Evolutionary conservation across 2,797 vertebrate genomes (phyloP).

Genomic region (Danionella dracula): DNA sequence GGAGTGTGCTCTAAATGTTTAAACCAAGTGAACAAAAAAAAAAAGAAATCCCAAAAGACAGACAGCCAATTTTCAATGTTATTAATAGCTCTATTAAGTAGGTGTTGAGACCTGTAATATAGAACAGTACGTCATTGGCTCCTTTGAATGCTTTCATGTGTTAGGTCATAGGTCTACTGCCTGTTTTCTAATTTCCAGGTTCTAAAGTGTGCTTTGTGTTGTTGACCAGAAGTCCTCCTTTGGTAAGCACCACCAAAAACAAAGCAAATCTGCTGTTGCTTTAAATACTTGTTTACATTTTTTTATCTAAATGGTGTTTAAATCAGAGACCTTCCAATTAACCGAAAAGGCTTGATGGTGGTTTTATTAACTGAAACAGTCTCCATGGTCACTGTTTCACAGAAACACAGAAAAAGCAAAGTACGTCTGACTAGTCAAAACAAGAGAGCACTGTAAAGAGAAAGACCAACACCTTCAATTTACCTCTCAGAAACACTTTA

Average conservation of each 20-base stretch:
- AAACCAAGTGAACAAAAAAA: not conserved
- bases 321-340: no score
- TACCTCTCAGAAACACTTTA: not conserved
- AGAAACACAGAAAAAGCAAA: not conserved
- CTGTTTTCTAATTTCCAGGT: slow-evolving; percentile 25
- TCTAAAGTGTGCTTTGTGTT: slow-evolving; percentile 5
- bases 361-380: no score
- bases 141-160: slow-evolving; percentile 14
- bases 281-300: no score
- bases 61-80: not conserved
- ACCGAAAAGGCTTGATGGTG: no score
- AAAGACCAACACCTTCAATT: not conserved
- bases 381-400: no score
- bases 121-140: slow-evolving; percentile 14
- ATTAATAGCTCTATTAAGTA: slow-evolving; percentile 11
- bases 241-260: not conserved
- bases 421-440: not conserved
- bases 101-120: slow-evolving; percentile 6
- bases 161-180: slow-evolving; percentile 15
- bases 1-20: not conserved
- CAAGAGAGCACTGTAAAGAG: not conserved
- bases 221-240: slow-evolving; percentile 6
- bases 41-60: not conserved
- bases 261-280: not conserved
- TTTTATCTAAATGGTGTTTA: no score